Percentiles rank a stretch among this genome's conserved stretches.
Evolutionary conservation across 2,113 vertebrate genomes (phyloP).

Genomic region (Pseudorectes ferrugineus): DNA sequence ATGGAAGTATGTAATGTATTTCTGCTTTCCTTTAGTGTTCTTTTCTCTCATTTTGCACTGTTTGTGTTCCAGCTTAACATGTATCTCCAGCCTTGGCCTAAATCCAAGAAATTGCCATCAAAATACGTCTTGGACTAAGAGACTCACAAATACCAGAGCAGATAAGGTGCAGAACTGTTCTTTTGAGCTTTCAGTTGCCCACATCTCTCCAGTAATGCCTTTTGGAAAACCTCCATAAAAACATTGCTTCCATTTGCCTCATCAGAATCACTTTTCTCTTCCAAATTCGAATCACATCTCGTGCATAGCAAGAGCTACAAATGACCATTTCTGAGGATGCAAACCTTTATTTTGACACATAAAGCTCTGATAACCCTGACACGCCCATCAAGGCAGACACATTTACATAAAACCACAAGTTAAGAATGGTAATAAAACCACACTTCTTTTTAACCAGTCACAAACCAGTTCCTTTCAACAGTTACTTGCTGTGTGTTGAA

Average conservation of each 20-base stretch:
- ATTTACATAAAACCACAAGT: background rate
- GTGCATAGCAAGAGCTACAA: background rate
- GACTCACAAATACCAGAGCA: background rate
- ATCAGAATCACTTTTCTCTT: background rate
- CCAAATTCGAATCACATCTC: background rate
- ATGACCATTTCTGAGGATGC: background rate
- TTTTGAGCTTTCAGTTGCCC: background rate
- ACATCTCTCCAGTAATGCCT: background rate
- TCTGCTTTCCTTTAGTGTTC: no score
- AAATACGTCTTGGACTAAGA: background rate
- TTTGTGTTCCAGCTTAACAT: background rate
- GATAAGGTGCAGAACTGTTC: background rate
- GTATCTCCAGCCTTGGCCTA: background rate
- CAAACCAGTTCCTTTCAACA: background rate
- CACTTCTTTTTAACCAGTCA: background rate
- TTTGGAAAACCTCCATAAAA: background rate
- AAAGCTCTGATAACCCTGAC: background rate
- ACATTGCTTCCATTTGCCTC: background rate
- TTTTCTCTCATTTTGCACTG: background rate
- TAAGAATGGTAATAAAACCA: background rate
- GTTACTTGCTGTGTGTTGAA: background rate
- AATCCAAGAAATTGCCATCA: background rate
- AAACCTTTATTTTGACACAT: background rate
- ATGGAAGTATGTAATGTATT: background rate
- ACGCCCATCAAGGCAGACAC: background rate